phyloP scores from a whole-genome alignment of 2,797 vertebrate genomes.

The Xerus rutilus region DNA sequence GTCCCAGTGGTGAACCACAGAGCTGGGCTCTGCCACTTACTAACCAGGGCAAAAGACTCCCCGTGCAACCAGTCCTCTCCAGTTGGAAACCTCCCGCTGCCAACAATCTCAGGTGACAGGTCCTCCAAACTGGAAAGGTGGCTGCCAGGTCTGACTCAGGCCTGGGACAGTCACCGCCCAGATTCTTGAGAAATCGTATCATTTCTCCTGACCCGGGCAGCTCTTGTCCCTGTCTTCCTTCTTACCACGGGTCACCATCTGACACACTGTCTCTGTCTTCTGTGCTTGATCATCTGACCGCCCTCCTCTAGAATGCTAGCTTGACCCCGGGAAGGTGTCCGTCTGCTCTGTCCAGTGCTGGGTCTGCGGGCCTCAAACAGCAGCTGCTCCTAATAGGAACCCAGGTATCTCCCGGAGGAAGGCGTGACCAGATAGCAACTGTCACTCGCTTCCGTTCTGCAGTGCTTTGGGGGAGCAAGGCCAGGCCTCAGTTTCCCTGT shows the following conservation, averaged over 20 bases:
- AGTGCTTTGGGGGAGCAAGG: not conserved
- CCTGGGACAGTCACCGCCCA: rapidly evolving
- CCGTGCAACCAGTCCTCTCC: not conserved
- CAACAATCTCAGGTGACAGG: too few relatives aligned
- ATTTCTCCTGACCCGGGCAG: not conserved
- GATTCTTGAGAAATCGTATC: too few relatives aligned
- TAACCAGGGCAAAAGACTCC: not conserved
- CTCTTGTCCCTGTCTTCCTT: too few relatives aligned
- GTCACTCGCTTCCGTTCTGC: rapidly evolving
- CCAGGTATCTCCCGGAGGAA: not conserved
- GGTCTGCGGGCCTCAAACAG: not conserved
- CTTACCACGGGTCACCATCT: not conserved
- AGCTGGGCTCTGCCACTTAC: not conserved
- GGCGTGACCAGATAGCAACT: not conserved
- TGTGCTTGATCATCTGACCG: rapidly evolving
- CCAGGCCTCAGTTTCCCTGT: not conserved
- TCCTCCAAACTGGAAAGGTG: not conserved
- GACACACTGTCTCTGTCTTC: not conserved
- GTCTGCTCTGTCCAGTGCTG: not conserved
- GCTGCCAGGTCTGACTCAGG: not conserved
- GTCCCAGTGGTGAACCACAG: rapidly evolving
- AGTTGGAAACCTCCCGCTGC: not conserved
- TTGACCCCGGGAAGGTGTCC: not conserved
- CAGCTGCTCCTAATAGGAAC: not conserved
- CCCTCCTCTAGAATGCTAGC: not conserved